Evolutionary conservation across 2,113 vertebrate genomes (phyloP).

Genomic region (Microcebus lehilahytsara): DNA sequence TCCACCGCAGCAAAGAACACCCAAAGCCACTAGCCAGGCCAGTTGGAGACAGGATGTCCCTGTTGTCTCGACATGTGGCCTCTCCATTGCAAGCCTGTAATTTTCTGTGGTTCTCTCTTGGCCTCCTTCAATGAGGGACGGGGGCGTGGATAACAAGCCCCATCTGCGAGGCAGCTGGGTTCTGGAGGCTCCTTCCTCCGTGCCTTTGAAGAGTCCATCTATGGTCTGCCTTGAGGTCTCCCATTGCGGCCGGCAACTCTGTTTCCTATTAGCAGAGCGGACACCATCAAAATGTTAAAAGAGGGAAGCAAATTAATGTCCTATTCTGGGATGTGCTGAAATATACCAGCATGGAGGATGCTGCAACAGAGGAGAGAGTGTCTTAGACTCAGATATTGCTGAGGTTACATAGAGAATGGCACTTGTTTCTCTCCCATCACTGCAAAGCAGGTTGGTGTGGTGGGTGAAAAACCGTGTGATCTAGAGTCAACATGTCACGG

Average conservation of each 20-base stretch:
- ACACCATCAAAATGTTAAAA: neutral
- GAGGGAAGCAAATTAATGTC: slow-evolving; percentile 31
- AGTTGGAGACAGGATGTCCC: slow-evolving; percentile 67
- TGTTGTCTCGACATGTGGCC: slow-evolving; percentile 72
- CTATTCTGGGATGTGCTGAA: slow-evolving; percentile 35
- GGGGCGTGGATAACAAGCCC: slow-evolving; percentile 62
- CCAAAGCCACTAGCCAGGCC: slow-evolving; percentile 33
- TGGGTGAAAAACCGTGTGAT: neutral
- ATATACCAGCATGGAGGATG: neutral
- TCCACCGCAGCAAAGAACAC: slow-evolving; percentile 42
- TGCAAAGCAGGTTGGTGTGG: neutral
- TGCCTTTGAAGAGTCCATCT: slow-evolving; percentile 69
- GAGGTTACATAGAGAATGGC: neutral
- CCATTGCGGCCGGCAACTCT: slow-evolving; percentile 44
- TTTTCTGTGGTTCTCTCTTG: slow-evolving; percentile 73
- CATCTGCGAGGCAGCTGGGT: slow-evolving; percentile 72
- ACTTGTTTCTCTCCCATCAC: neutral
- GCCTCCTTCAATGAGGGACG: slow-evolving; percentile 55
- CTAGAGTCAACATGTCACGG: neutral
- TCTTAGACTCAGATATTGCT: neutral
- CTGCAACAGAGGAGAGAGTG: neutral
- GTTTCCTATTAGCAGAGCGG: slow-evolving; percentile 60
- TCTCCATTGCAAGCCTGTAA: slow-evolving; percentile 69
- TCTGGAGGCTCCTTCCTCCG: neutral
- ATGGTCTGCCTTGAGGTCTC: slow-evolving; percentile 45